Percentiles rank a stretch among this genome's conserved stretches.
Evolutionary conservation across 2,113 vertebrate species (phyloP).

Genomic region (Tichodroma muraria): DNA sequence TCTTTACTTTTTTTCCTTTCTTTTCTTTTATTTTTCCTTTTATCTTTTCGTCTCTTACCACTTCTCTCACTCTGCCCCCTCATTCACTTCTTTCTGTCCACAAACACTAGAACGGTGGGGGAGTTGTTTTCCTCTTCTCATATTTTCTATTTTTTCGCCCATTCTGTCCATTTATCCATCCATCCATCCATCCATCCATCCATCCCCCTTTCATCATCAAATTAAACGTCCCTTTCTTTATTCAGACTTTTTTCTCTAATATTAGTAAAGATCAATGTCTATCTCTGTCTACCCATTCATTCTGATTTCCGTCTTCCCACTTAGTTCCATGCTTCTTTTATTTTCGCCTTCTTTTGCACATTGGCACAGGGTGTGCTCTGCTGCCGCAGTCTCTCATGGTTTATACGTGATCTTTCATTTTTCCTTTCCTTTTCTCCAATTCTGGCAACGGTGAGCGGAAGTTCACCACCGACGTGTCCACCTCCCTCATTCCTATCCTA

Average conservation of each 20-base stretch:
- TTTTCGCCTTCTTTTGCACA: background rate
- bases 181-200: background rate
- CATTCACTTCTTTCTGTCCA: background rate
- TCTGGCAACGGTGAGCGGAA: background rate
- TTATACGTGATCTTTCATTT: background rate
- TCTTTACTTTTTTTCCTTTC: background rate
- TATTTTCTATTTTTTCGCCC: background rate
- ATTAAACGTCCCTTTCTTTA: background rate
- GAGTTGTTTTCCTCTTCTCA: background rate
- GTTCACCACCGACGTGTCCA: background rate
- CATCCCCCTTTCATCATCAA: background rate
- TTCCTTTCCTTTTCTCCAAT: background rate
- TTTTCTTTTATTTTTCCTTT: background rate
- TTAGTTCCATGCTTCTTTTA: background rate
- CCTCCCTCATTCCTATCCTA: background rate
- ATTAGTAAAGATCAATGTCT: background rate
- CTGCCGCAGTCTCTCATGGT: background rate
- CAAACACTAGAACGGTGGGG: background rate
- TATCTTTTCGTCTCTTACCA: background rate
- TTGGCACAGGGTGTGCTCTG: background rate
- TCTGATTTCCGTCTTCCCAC: background rate
- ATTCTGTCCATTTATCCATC: background rate
- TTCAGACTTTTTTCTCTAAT: background rate
- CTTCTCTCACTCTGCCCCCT: background rate
- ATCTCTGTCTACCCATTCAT: background rate